Conservation (phyloP, 92 coral and sea anemone species). For the Scolanthus callimorphus region DNA sequence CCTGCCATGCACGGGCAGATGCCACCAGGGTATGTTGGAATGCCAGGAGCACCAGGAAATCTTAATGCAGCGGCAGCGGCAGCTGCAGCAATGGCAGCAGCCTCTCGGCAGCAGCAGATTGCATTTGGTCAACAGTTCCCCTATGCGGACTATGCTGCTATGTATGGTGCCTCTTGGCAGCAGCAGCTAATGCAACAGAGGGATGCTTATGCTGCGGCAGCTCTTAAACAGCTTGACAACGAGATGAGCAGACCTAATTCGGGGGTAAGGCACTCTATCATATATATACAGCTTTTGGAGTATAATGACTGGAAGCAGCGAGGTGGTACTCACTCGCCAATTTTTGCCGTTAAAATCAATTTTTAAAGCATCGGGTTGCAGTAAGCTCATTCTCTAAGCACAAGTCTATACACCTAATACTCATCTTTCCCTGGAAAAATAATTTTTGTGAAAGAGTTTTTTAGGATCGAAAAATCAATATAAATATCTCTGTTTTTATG, state of each 20-base stretch:
- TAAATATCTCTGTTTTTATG: no score
- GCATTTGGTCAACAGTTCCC: constrained; percentile 81
- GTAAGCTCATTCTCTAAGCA: no score
- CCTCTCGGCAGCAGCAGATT: constrained; percentile 70
- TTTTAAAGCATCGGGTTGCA: no score
- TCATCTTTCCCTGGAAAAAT: no score
- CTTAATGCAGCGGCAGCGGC: constrained; percentile 68
- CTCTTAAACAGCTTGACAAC: constrained; percentile 47
- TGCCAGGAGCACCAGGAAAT: constrained; percentile 23
- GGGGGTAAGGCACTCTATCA: no score
- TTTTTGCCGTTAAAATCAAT: no score
- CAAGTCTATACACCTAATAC: no score
- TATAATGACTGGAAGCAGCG: no score
- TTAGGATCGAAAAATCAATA: no score
- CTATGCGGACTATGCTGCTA: constrained; percentile 70
- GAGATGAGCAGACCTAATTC: constrained; percentile 16
- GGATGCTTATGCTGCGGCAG: constrained; percentile 59
- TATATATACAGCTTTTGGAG: no score
- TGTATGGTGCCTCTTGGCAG: constrained; percentile 82
- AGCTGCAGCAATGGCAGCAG: constrained; percentile 86
- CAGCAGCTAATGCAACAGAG: constrained; percentile 67
- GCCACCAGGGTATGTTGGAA: constrained; percentile 48
- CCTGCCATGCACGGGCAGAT: constrained; percentile 53
- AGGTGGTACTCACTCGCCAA: no score
- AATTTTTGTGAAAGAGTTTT: no score